phyloP scores from a whole-genome alignment of 2,888 invertebrate genomes.

The Lasius fuliginosus region DNA sequence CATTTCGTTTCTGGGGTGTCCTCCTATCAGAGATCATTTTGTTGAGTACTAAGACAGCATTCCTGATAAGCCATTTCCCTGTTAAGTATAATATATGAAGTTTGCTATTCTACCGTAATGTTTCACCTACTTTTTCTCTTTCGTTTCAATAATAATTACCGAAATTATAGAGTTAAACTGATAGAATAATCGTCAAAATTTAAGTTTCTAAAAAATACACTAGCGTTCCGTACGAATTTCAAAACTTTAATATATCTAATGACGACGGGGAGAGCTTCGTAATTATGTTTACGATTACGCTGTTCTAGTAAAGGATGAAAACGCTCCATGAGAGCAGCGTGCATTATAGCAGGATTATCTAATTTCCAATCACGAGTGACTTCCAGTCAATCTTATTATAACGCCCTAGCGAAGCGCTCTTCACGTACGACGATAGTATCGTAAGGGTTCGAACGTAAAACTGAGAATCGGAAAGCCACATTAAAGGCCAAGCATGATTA shows the following conservation, averaged over 20 bases:
- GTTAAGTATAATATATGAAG: background rate
- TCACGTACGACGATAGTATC: constrained; percentile 4
- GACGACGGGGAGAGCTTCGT: background rate
- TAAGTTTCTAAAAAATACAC: background rate
- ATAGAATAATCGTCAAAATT: background rate
- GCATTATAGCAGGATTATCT: constrained; percentile 40
- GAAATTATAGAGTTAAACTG: background rate
- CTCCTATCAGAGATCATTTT: constrained; percentile 8
- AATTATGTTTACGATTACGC: background rate
- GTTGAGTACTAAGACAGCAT: background rate
- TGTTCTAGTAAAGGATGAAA: background rate
- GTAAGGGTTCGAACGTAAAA: constrained; percentile 19
- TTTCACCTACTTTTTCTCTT: background rate
- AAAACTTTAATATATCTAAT: background rate
- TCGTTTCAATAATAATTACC: background rate
- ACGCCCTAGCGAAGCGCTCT: constrained; percentile 31
- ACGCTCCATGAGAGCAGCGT: background rate
- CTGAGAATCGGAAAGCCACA: constrained; percentile 24
- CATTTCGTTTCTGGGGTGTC: constrained; percentile 29
- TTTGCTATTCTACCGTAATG: background rate
- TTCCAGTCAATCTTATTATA: constrained; percentile 50
- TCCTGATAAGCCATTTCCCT: background rate
- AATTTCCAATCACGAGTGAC: constrained; percentile 44
- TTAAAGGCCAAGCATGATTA: constrained; percentile 5
- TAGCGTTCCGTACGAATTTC: background rate